phyloP scores from a whole-genome alignment of 1,140 invertebrate genomes.

The Macrotrachela quadricornifera region DNA sequence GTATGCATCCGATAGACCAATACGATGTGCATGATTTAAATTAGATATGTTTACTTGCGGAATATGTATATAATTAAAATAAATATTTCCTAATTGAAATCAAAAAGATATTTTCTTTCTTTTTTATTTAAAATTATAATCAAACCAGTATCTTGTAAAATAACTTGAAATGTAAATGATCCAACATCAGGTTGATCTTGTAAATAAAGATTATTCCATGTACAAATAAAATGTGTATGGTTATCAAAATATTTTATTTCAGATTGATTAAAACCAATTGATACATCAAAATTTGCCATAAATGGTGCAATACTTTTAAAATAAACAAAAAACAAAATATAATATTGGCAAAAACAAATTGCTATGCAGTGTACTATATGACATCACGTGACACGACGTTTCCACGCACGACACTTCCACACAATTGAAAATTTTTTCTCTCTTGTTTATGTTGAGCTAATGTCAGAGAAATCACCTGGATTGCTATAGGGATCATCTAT shows the following conservation, averaged over 20 bases:
- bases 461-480: too few relatives aligned
- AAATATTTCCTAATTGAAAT: too few relatives aligned
- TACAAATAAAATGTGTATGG: conserved; percentile 27
- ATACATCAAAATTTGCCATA: conserved; percentile 98
- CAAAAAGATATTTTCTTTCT: too few relatives aligned
- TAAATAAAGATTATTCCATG: conserved; percentile 2
- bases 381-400: too few relatives aligned
- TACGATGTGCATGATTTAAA: conserved; percentile 2
- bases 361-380: too few relatives aligned
- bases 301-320: conserved; percentile 73
- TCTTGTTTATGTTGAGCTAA: too few relatives aligned
- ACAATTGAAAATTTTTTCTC: too few relatives aligned
- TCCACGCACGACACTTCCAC: too few relatives aligned
- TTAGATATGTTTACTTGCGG: conserved; percentile 1
- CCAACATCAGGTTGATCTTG: conserved; percentile 3
- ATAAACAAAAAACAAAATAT: too few relatives aligned
- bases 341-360: too few relatives aligned
- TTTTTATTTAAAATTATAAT: too few relatives aligned
- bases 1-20: conserved; percentile 6
- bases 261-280: conserved; percentile 47
- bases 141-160: neutral
- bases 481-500: too few relatives aligned
- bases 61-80: conserved; percentile 7
- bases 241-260: conserved; percentile 64
- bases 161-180: conserved; percentile 5